Evolutionary conservation across 2,797 vertebrate species (phyloP).

Genomic region (Adrianichthys oophorus): DNA sequence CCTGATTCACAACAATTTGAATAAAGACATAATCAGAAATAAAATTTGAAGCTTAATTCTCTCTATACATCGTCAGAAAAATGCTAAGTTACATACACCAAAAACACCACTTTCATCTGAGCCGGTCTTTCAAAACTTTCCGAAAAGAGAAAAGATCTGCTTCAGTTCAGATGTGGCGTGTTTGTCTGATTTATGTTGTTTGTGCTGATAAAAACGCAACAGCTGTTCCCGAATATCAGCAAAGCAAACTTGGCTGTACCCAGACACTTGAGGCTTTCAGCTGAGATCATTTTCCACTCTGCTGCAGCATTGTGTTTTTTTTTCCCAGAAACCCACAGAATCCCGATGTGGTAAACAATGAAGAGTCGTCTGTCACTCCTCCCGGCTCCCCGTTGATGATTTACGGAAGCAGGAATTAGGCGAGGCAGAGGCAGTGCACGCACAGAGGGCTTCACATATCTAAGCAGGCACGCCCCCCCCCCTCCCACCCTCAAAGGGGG

Average conservation of each 20-base stretch:
- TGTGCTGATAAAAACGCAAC: slow-evolving; percentile 49
- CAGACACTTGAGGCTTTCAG: slow-evolving; percentile 36
- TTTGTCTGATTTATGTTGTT: slow-evolving; percentile 51
- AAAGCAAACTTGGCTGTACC: slow-evolving; percentile 50
- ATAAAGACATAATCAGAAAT: too few species aligned
- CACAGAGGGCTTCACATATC: slow-evolving; percentile 23
- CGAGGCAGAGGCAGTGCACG: slow-evolving; percentile 36
- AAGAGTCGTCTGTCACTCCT: slow-evolving; percentile 32
- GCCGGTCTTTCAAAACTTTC: too few species aligned
- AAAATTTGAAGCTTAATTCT: too few species aligned
- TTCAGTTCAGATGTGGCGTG: slow-evolving; percentile 14
- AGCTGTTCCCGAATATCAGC: slow-evolving; percentile 50
- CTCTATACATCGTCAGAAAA: too few species aligned
- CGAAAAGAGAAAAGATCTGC: slow-evolving; percentile 22
- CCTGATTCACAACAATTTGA: too few species aligned
- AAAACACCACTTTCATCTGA: too few species aligned
- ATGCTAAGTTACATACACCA: too few species aligned
- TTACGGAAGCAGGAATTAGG: slow-evolving; percentile 63
- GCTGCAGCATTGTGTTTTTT: slow-evolving; percentile 8
- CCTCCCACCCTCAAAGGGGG: slow-evolving; percentile 52
- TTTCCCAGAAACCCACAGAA: slow-evolving; percentile 38
- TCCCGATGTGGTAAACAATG: slow-evolving; percentile 49
- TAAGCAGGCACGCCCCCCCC: slow-evolving; percentile 9
- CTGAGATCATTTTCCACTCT: slow-evolving; percentile 27
- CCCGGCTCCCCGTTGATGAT: slow-evolving; percentile 23